Conservation (phyloP, 2,888 invertebrate genomes). For the Monoplex corrugatus region DNA sequence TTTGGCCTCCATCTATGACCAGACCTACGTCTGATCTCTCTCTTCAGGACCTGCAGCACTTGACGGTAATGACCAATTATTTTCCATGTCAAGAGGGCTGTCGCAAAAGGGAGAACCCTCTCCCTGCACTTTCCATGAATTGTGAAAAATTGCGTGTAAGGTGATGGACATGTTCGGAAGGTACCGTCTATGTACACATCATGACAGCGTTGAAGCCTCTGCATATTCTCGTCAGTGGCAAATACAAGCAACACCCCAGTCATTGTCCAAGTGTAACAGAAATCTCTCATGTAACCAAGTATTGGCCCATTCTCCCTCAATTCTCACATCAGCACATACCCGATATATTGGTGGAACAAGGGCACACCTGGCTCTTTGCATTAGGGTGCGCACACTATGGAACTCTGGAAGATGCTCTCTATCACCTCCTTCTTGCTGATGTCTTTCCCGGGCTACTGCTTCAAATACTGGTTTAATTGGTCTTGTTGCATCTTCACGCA, state of each 20-base stretch:
- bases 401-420: background rate
- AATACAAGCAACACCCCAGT: slow-evolving; percentile 11
- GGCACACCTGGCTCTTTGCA: slow-evolving; percentile 6
- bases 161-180: too few relatives aligned
- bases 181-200: too few relatives aligned
- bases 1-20: slow-evolving; percentile 5
- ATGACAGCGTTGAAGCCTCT: too few relatives aligned
- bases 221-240: too few relatives aligned
- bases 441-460: slow-evolving; percentile 7
- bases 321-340: slow-evolving; percentile 13
- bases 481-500: slow-evolving; percentile 13
- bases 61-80: too few relatives aligned
- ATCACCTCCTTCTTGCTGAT: slow-evolving; percentile 8
- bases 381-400: slow-evolving; percentile 13
- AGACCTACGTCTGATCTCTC: slow-evolving; percentile 5
- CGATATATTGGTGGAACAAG: background rate
- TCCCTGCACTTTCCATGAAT: too few relatives aligned
- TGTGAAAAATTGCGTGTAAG: too few relatives aligned
- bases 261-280: slow-evolving; percentile 13
- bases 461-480: slow-evolving; percentile 1
- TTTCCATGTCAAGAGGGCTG: too few relatives aligned
- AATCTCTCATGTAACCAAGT: slow-evolving; percentile 4
- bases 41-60: background rate
- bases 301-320: slow-evolving; percentile 5
- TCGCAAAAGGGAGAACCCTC: too few relatives aligned